Evolutionary conservation across 2,888 invertebrate genomes (phyloP).

Genomic region (Conomelus anceps): DNA sequence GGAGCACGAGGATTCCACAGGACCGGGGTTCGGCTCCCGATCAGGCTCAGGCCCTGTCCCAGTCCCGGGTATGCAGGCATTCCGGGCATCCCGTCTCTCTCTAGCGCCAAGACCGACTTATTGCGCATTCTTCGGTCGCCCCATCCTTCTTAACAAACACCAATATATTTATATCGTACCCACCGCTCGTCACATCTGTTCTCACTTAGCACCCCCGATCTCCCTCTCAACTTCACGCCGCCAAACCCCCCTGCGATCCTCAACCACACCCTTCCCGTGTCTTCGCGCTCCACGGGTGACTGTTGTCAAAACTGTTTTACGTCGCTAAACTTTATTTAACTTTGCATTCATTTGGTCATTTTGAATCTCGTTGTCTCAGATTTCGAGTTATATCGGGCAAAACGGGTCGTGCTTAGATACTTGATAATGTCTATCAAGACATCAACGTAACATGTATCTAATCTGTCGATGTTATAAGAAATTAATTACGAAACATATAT

Average conservation of each 20-base stretch:
- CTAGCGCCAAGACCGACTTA: conserved; percentile 4
- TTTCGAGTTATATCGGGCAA: conserved; percentile 27
- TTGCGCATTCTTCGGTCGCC: conserved; percentile 11
- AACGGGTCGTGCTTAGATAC: conserved; percentile 26
- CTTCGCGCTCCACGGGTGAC: not conserved
- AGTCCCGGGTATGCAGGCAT: conserved; percentile 4
- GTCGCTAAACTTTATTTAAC: conserved; percentile 1
- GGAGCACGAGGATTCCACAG: not conserved
- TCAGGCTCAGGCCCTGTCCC: no score
- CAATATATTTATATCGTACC: conserved; percentile 9
- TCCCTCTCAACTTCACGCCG: not conserved
- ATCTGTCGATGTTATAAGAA: not conserved
- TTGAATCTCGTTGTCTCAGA: conserved; percentile 19
- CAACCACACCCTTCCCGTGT: no score
- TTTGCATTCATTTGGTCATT: conserved; percentile 3
- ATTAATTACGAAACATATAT: not conserved
- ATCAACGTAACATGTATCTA: not conserved
- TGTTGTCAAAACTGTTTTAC: not conserved
- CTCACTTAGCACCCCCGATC: not conserved
- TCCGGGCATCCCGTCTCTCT: conserved; percentile 1
- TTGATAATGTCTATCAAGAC: conserved; percentile 1
- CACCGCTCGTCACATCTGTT: conserved; percentile 1
- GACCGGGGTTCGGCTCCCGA: not conserved
- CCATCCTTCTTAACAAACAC: not conserved
- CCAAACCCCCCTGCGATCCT: not conserved